Evolutionary conservation across 2,797 vertebrate species (phyloP).

Genomic region (Cirrhinus mrigala): DNA sequence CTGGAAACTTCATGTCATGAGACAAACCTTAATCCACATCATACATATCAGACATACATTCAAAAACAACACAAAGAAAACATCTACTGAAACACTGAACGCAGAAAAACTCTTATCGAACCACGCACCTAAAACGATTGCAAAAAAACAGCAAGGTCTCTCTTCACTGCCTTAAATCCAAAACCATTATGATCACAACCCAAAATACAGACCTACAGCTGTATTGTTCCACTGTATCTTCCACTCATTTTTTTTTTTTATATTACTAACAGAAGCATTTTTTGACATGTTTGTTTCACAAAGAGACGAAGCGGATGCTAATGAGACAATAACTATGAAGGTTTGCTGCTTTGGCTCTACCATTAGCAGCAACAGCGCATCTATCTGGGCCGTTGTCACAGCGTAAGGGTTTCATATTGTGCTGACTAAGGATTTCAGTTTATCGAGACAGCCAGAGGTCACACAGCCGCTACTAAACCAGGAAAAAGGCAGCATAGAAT

Average conservation of each 20-base stretch:
- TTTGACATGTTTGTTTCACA: background rate
- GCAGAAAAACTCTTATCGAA: background rate
- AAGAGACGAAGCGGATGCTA: background rate
- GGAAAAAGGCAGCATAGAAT: background rate
- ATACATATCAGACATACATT: background rate
- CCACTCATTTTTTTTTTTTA: background rate
- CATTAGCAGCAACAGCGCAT: background rate
- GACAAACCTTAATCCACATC: background rate
- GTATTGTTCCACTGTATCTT: background rate
- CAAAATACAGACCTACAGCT: background rate
- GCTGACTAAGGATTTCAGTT: background rate
- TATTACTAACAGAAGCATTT: background rate
- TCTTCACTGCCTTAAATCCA: background rate
- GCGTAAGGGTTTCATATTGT: slow-evolving; percentile 21
- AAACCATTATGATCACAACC: background rate
- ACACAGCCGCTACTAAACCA: background rate
- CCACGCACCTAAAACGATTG: background rate
- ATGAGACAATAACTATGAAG: background rate
- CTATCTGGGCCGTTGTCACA: background rate
- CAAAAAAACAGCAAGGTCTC: background rate
- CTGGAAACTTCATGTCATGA: background rate
- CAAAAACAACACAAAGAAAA: slow-evolving; percentile 47
- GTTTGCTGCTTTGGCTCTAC: background rate
- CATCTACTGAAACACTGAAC: background rate
- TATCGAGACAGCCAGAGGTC: background rate